phyloP scores from a whole-genome alignment of 2,888 invertebrate genomes.

The Aspidiotus destructor region DNA sequence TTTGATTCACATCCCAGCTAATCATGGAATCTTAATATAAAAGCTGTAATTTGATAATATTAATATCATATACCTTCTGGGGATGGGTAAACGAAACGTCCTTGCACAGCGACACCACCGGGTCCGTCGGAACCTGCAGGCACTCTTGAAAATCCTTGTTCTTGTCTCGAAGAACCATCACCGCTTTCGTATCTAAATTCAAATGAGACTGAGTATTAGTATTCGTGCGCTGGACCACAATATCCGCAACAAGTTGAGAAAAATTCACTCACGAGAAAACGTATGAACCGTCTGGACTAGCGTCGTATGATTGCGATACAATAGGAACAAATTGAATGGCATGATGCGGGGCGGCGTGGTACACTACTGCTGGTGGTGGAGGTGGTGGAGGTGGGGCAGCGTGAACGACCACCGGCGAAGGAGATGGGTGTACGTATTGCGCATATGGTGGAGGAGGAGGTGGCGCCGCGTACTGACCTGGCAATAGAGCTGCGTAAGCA shows the following conservation, averaged over 20 bases:
- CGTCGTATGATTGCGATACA: conserved; percentile 39
- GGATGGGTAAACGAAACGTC: conserved; percentile 48
- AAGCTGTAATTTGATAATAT: too few relatives aligned
- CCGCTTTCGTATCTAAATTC: conserved; percentile 39
- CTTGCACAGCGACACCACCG: conserved; percentile 44
- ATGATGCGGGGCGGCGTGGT: not conserved
- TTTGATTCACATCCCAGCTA: too few relatives aligned
- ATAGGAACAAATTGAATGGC: conserved; percentile 39
- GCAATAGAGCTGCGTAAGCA: not conserved
- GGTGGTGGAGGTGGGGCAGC: not conserved
- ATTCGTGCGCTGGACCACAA: too few relatives aligned
- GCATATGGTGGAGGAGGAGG: not conserved
- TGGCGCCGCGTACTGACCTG: not conserved
- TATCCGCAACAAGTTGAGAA: not conserved
- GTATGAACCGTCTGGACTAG: conserved; percentile 40
- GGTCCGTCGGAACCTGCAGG: conserved; percentile 50
- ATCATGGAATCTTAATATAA: too few relatives aligned
- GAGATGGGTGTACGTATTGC: not conserved
- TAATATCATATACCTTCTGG: not conserved
- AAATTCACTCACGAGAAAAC: conserved; percentile 38
- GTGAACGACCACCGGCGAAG: not conserved
- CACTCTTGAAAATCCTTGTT: conserved; percentile 32
- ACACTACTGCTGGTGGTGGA: not conserved
- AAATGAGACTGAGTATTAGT: not conserved
- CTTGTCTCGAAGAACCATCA: conserved; percentile 39